Conservation (phyloP, 2,113 vertebrate genomes). For the Psilopogon haemacephalus region DNA sequence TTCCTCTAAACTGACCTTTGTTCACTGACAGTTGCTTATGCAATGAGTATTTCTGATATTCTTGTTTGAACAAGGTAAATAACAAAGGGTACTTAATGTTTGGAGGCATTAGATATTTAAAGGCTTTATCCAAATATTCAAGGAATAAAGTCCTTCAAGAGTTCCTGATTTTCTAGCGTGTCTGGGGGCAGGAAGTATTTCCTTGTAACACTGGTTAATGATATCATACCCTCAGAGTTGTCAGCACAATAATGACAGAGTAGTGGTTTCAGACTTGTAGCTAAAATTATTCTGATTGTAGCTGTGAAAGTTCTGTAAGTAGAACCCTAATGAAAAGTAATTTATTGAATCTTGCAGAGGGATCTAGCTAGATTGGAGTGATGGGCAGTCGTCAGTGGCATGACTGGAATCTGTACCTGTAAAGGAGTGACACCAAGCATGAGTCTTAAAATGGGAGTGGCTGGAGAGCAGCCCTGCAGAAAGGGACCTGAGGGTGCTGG, state of each 20-base stretch:
- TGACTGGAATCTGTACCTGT: not conserved
- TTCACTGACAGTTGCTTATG: not conserved
- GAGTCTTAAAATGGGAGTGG: too few species aligned
- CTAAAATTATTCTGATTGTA: not conserved
- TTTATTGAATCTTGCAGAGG: not conserved
- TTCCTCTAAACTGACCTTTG: not conserved
- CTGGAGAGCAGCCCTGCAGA: too few species aligned
- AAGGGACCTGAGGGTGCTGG: not conserved
- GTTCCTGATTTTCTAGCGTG: not conserved
- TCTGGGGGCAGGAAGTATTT: rapidly evolving
- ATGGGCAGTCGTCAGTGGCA: not conserved
- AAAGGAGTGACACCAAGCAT: rapidly evolving
- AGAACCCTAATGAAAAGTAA: not conserved
- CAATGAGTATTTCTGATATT: not conserved
- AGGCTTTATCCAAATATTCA: not conserved
- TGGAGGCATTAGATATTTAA: not conserved
- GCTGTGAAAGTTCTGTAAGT: not conserved
- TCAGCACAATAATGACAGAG: not conserved
- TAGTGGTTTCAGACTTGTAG: not conserved
- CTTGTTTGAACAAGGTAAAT: not conserved
- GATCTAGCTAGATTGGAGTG: not conserved
- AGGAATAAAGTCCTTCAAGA: not conserved
- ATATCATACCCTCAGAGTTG: not conserved
- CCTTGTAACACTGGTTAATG: not conserved
- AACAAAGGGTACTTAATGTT: not conserved